A percentile compares a stretch with the other conserved stretches of the same genome.
Evolutionary conservation across 2,113 vertebrate genomes (phyloP).

Genomic region (Todiramphus saurophagus): DNA sequence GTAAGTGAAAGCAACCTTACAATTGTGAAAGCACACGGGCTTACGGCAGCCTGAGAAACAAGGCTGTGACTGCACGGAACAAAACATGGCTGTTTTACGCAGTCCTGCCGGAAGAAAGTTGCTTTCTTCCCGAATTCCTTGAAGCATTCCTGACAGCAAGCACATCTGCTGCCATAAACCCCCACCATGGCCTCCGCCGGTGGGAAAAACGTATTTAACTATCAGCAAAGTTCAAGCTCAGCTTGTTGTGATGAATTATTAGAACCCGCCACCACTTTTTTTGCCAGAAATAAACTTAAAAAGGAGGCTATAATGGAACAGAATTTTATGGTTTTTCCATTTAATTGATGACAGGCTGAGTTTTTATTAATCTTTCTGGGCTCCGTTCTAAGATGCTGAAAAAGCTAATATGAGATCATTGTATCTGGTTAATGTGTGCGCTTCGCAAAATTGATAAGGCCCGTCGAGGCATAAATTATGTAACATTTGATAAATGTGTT

Average conservation of each 20-base stretch:
- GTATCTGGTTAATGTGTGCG: constrained; percentile 72
- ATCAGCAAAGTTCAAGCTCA: constrained; percentile 88
- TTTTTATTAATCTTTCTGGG: constrained; percentile 79
- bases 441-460: constrained; percentile 76
- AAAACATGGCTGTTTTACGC: neutral
- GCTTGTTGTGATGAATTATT: constrained; percentile 91
- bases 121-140: constrained; percentile 67
- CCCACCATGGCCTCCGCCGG: constrained; percentile 62
- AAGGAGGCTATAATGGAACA: constrained; percentile 75
- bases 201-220: constrained; percentile 85
- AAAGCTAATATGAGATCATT: constrained; percentile 76
- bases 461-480: constrained; percentile 78
- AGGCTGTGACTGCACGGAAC: neutral
- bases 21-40: neutral
- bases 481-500: constrained; percentile 79
- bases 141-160: constrained; percentile 78
- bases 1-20: neutral
- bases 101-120: constrained; percentile 50
- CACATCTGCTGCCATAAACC: constrained; percentile 87
- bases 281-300: constrained; percentile 39
- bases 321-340: constrained; percentile 63
- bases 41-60: neutral
- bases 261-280: constrained; percentile 80
- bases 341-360: constrained; percentile 76
- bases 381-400: constrained; percentile 69